Base-by-base conservation (phyloP, 2,113 vertebrate species). In the Marmota flaviventris region DNA sequence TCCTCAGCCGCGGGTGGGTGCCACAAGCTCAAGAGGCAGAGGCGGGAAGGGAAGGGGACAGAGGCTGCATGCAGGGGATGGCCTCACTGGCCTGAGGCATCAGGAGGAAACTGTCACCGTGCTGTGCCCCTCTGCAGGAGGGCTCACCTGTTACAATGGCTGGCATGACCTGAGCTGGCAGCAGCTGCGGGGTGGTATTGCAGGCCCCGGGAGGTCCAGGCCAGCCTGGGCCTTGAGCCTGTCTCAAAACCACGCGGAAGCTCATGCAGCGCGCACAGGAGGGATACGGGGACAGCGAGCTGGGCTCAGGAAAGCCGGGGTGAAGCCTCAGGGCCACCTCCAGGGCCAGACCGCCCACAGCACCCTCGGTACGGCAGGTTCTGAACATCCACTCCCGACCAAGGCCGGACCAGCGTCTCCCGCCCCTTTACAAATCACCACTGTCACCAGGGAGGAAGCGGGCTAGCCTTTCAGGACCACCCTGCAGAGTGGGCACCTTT, bases 401-500 rank as follows among this genome's bases (percentile, higher is more conserved):
- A 1, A 37, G 45, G 58, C 42, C 75, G 24, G 56, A 18, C 56
- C 56, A 20, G 51, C 5, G 13, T 56, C 56, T 75, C 72, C 79
- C 72, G 34, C 85, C 58, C 18, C 25, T 25, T 56, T 8, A 53
- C 61, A 61, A 29, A n/a, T 18, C 77, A 4, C 67, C 14, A 14
- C 61, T 4, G 22, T 24, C 29, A 4, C 2, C 8, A 27, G 7
- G 0, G 4, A 82, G 32, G 34, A 12, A 2, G 37, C 0, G 0
- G 75, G 18, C 76, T 42, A 18, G 12, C 27, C 27, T 63, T 53
- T 24, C 42, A 3, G 4, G 4, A 76, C 4, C 51, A 8, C 42
- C 13, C 42, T 4, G 61, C 42, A 72, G 0, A 12, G 75, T 1
- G 42, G 56, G 79, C 8, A 34, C 39, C 51, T 69, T 34, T 2